Conservation (phyloP, 2,888 invertebrate genomes). For the Cheilosia impressa region DNA sequence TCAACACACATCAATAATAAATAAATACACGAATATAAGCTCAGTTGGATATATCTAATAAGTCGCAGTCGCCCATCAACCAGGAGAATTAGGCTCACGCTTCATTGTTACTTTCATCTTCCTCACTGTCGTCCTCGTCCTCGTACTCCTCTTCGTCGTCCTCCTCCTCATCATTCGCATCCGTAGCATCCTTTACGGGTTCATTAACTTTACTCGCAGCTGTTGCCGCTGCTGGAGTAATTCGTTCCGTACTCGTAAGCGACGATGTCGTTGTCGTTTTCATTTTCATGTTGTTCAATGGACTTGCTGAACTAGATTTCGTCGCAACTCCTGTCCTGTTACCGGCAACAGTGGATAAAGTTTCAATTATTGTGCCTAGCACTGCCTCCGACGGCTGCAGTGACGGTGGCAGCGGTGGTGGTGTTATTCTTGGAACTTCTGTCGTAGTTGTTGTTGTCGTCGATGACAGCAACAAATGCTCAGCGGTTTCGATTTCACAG, state of each 20-base stretch:
- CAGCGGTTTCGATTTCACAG: constrained; percentile 86
- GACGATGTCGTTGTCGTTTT: neutral
- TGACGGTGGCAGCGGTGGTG: constrained; percentile 77
- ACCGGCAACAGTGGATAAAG: constrained; percentile 21
- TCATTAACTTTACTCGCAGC: constrained; percentile 53
- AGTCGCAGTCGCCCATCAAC: neutral
- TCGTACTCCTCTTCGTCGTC: constrained; percentile 34
- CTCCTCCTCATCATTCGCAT: constrained; percentile 19
- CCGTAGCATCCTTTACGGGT: constrained; percentile 47
- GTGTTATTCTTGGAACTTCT: constrained; percentile 80
- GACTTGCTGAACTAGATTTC: constrained; percentile 44
- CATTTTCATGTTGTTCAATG: constrained; percentile 40
- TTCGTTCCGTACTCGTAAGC: constrained; percentile 20
- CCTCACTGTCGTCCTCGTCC: constrained; percentile 36
- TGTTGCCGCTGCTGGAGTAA: constrained; percentile 33
- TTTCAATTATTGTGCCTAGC: constrained; percentile 32
- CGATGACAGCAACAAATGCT: constrained; percentile 78
- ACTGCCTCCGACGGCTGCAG: neutral
- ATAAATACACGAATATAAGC: constrained; percentile 32
- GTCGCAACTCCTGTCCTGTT: constrained; percentile 25
- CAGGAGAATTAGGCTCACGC: constrained; percentile 38
- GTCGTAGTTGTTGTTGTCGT: constrained; percentile 77
- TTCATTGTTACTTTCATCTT: constrained; percentile 58
- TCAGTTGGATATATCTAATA: constrained; percentile 24
- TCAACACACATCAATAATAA: constrained; percentile 31